Evolutionary conservation across 2,797 vertebrate species (phyloP).

Genomic region (Adelosebastes latens): DNA sequence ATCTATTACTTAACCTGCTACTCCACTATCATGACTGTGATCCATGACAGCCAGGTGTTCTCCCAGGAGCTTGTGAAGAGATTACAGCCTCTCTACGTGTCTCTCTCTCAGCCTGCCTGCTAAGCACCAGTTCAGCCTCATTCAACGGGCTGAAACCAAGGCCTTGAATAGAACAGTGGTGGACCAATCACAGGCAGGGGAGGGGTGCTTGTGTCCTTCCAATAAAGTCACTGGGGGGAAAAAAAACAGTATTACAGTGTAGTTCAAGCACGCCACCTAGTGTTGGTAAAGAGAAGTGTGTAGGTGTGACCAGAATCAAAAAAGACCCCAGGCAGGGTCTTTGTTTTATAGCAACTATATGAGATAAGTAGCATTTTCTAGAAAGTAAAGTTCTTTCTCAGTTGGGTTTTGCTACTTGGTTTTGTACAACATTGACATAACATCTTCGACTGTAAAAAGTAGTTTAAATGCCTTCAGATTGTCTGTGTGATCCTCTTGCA

Average conservation of each 20-base stretch:
- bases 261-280: conserved; percentile 62
- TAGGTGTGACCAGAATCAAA: background rate
- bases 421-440: background rate
- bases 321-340: background rate
- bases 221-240: conserved; percentile 46
- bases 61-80: conserved; percentile 25
- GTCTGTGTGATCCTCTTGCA: background rate
- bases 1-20: conserved; percentile 22
- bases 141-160: conserved; percentile 45
- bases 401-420: background rate
- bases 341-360: background rate
- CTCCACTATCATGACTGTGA: conserved; percentile 29
- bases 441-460: background rate
- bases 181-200: conserved; percentile 70
- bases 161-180: conserved; percentile 52
- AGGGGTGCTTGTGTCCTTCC: conserved; percentile 50
- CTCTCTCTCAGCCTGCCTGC: conserved; percentile 16
- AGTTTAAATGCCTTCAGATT: background rate
- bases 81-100: conserved; percentile 40
- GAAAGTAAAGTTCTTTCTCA: background rate
- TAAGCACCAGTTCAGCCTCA: conserved; percentile 44
- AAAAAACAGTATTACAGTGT: background rate
- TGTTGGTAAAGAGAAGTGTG: conserved; percentile 23
- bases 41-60: conserved; percentile 46
- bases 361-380: background rate